Evolutionary conservation across 1,140 invertebrate species (phyloP).

Genomic region (Protaetia brevitarsis): DNA sequence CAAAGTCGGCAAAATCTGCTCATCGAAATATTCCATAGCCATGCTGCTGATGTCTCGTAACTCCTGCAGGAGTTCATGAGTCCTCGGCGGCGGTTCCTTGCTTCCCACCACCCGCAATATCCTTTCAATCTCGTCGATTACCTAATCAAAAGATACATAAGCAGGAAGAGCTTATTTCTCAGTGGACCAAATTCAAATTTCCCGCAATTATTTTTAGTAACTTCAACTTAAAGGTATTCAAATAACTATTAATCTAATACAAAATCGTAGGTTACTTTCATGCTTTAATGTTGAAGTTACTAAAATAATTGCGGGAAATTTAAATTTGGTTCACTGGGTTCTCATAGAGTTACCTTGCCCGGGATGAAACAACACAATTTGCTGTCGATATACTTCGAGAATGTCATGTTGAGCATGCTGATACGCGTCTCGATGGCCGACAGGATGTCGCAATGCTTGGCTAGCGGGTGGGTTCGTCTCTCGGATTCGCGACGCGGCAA

Average conservation of each 20-base stretch:
- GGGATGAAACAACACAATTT: conserved; percentile 89
- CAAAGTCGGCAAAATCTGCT: conserved; percentile 71
- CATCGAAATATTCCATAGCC: conserved; percentile 96
- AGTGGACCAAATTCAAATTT: not conserved
- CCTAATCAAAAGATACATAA: too few relatives aligned
- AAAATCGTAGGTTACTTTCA: too few relatives aligned
- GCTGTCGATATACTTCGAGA: conserved; percentile 79
- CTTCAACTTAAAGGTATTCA: too few relatives aligned
- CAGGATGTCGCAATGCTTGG: conserved; percentile 83
- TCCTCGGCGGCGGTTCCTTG: conserved; percentile 65
- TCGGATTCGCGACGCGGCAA: conserved; percentile 87
- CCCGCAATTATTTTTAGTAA: too few relatives aligned
- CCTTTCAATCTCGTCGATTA: conserved; percentile 82
- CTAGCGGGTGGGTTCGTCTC: conserved; percentile 75
- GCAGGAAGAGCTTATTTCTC: not conserved
- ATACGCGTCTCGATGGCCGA: conserved; percentile 87
- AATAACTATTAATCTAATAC: too few relatives aligned
- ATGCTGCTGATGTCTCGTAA: conserved; percentile 89
- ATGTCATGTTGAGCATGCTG: conserved; percentile 90
- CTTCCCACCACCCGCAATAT: conserved; percentile 68
- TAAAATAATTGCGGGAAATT: too few relatives aligned
- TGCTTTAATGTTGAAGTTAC: too few relatives aligned
- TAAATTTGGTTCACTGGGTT: too few relatives aligned
- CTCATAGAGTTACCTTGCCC: conserved; percentile 64
- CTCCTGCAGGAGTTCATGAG: conserved; percentile 85